Base-by-base conservation (phyloP, 2,797 vertebrate species). In the Sebastes hopkinsi region DNA sequence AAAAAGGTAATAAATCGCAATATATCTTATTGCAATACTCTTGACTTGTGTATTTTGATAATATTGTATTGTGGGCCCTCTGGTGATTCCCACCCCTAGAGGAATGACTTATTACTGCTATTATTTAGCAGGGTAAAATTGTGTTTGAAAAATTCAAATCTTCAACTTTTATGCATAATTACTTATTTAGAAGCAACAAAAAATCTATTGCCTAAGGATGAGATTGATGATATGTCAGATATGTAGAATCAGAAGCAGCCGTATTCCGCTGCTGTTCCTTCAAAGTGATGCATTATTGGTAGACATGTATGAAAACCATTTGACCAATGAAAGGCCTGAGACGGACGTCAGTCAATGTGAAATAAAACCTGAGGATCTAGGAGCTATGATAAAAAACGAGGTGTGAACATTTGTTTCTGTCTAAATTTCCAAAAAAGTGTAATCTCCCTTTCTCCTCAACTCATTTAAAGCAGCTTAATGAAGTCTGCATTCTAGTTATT, bases 131-230 rank as follows among this genome's bases (percentile, higher is more conserved):
- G 23, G 54, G 14, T 30, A 42, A n/a, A 30, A n/a, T 23, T 67
- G 12, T 38, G 22, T 82, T 79, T 77, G 52, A 62, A 75, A 72
- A 72, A 77, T 67, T 30, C 34, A 74, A 77, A 74, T 60, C 55
- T 60, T 42, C 23, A 29, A 72, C 30, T 72, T 74, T 56, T 62
- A 67, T 54, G 67, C 50, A 50, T 30, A 56, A 65, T 6, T 52
- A 69, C 73, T 82, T 78, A 78, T 85, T 88, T 72, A 68, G 34
- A 74, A 42, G 77, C 69, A 67, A 59, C 87, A 56, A 70, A 85
- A 87, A 79, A 79, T 66, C 76, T 80, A 85, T 80, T 60, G 67
- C 30, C 67, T 23, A 8, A 54, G 0, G 70, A 9, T 6, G 16
- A 46, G 62, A 29, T 52, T 29, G 36, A 61, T 69, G 32, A 67